Base-by-base conservation (phyloP, 2,113 vertebrate genomes). In the Zosterops lateralis region DNA sequence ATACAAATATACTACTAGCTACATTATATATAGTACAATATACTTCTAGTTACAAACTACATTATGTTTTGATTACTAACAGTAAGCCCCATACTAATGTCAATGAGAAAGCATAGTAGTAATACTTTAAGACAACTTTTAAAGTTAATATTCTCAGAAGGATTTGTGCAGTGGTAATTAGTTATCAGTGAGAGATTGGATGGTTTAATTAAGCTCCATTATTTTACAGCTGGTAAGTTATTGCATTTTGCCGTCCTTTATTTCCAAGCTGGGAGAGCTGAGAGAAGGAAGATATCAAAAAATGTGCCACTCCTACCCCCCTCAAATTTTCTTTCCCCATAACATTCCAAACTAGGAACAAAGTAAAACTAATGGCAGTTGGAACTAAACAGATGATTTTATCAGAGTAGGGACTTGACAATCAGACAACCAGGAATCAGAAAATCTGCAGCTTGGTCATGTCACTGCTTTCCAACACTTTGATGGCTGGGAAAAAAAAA, bases 251-350 rank as follows among this genome's bases (percentile, higher is more conserved):
- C n/a, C 70, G 12, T 64, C 24, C 17, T 71, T 78, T 84, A 25
- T 87, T 91, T 84, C 70, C 40, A 81, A 57, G 57, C 19, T 74
- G 31, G 14, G 36, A 75, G 22, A n/a, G 9, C 6, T 83, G 44
- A 54, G 29, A 70, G 38, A 60, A 74, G 17, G 31, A 86, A 70
- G 26, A 70, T 60, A 79, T 1, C 0, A 61, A 74, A 72, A 81
- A 64, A 34, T 0, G 0, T 0, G 1, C n/a, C 5, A 0, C 34
- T 9, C 24, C 25, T 0, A 0, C 7, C 4, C 29, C 11, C 7
- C 20, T 25, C 40, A 61, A 47, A 47, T 68, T 89, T 79, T 51
- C 28, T 82, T 83, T 31, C 66, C 12, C 6, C 6, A 3, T 40
- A 51, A 61, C 25, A 2, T 88, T 34, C 31, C 32, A 87, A 54